A percentile compares a stretch with the other conserved stretches of the same genome.
phyloP scores from a whole-genome alignment of 1,140 invertebrate species.

The Aphelenchoides fujianensis region DNA sequence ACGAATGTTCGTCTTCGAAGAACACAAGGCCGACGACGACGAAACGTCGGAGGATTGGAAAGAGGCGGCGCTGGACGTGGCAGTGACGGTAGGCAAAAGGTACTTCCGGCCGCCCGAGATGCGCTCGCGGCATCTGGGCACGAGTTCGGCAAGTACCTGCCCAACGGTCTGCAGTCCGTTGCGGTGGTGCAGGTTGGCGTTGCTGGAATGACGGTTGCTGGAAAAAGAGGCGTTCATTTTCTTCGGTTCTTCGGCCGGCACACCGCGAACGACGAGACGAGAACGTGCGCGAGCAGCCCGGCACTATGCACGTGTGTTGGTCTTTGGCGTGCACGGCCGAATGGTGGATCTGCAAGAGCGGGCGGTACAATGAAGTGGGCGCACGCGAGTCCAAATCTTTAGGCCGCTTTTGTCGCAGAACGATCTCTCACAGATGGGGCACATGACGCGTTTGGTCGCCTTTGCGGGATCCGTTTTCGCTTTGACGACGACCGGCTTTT shows the following conservation, averaged over 20 bases:
- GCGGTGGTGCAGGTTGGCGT: conserved; percentile 35
- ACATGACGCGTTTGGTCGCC: conserved; percentile 72
- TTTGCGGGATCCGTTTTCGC: too few species aligned
- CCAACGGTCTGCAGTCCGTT: not conserved
- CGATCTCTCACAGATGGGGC: conserved; percentile 94
- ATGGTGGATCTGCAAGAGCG: conserved; percentile 98
- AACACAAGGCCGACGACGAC: too few species aligned
- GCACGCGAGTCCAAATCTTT: too few species aligned
- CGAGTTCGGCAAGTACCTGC: too few species aligned
- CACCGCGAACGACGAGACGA: conserved; percentile 74
- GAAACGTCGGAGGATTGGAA: too few species aligned
- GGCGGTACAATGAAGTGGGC: too few species aligned
- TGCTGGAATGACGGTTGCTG: conserved; percentile 42
- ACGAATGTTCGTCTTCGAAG: too few species aligned
- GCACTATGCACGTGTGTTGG: conserved; percentile 88
- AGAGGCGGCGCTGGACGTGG: too few species aligned
- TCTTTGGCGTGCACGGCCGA: conserved; percentile 88
- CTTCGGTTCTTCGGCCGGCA: not conserved
- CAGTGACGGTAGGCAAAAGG: too few species aligned
- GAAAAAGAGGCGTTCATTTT: not conserved
- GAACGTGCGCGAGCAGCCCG: conserved; percentile 99
- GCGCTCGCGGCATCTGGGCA: too few species aligned
- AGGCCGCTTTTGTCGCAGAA: conserved; percentile 99
- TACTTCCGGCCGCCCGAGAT: too few species aligned
- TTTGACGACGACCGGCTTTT: too few species aligned